Conservation (phyloP, 2,888 invertebrate species). For the Drosophila nigricruria region DNA sequence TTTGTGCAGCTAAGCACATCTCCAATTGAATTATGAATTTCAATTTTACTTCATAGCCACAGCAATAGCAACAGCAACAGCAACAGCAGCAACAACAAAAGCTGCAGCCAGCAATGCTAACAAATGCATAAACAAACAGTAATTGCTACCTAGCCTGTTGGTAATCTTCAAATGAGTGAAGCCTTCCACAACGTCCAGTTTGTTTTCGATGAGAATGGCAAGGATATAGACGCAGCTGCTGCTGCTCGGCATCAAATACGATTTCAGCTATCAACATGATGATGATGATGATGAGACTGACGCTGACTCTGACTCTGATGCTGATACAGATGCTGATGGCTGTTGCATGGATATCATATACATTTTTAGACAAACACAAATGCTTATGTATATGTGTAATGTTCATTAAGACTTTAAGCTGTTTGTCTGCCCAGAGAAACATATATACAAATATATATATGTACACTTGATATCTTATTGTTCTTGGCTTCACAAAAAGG, state of each 20-base stretch:
- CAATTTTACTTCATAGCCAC: conserved; percentile 65
- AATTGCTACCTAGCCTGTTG: conserved; percentile 72
- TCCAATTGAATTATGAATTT: conserved; percentile 81
- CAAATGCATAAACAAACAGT: conserved; percentile 75
- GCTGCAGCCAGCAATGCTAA: conserved; percentile 51
- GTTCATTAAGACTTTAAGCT: conserved; percentile 63
- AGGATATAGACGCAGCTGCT: conserved; percentile 23
- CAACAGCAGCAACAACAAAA: conserved; percentile 34
- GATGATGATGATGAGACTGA: conserved; percentile 12
- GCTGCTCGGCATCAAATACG: conserved; percentile 33
- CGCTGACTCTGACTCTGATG: background rate
- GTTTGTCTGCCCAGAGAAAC: conserved; percentile 57
- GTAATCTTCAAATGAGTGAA: conserved; percentile 62
- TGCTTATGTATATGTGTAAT: conserved; percentile 18
- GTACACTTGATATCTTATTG: conserved; percentile 42
- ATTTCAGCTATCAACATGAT: conserved; percentile 46
- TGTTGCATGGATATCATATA: conserved; percentile 35
- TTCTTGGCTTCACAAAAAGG: conserved; percentile 58
- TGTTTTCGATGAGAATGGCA: conserved; percentile 33
- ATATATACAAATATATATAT: conserved; percentile 12
- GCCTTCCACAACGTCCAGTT: conserved; percentile 61
- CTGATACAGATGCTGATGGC: conserved; percentile 1
- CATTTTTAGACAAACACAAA: background rate
- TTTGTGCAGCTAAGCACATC: conserved; percentile 63
- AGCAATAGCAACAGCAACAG: conserved; percentile 23